These are phyloP conservation scores for Gallinago jamesoni DNA, from an alignment of 2,113 vertebrate genomes.

Conservation along the genomic window DNA sequence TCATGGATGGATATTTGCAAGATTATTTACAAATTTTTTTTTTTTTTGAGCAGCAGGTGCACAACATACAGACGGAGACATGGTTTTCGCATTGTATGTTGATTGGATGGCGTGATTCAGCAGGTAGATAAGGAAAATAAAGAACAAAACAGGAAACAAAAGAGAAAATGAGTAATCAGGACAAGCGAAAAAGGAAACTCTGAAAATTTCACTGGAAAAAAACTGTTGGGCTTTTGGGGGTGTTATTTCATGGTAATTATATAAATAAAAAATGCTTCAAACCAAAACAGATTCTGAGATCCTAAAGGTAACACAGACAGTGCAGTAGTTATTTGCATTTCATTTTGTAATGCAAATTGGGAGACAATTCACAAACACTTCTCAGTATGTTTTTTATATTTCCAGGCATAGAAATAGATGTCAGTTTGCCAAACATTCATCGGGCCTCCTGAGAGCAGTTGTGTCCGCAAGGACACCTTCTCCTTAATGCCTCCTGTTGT, in stretches of 20 bases:
- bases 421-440: slow-evolving; percentile 48
- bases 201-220: slow-evolving; percentile 57
- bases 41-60: slow-evolving; percentile 75
- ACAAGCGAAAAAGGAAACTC: slow-evolving; percentile 74
- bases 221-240: neutral
- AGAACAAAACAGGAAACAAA: slow-evolving; percentile 79
- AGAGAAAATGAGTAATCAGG: slow-evolving; percentile 82
- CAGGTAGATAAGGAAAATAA: slow-evolving; percentile 79
- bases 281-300: slow-evolving; percentile 31
- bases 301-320: slow-evolving; percentile 59
- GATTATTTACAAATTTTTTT: slow-evolving; percentile 69
- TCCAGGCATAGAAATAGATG: slow-evolving; percentile 74
- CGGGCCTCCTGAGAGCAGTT: neutral
- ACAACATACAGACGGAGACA: slow-evolving; percentile 83
- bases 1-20: slow-evolving; percentile 81
- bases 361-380: slow-evolving; percentile 68
- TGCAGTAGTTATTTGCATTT: slow-evolving; percentile 74
- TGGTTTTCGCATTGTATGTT: slow-evolving; percentile 83
- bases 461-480: neutral
- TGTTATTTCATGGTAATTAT: slow-evolving; percentile 34
- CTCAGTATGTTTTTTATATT: slow-evolving; percentile 62
- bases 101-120: slow-evolving; percentile 84
- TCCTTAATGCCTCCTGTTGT: neutral
- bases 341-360: slow-evolving; percentile 74
- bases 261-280: slow-evolving; percentile 38